Base-by-base conservation (phyloP, 2,113 vertebrate species). In the Dicaeum eximium region DNA sequence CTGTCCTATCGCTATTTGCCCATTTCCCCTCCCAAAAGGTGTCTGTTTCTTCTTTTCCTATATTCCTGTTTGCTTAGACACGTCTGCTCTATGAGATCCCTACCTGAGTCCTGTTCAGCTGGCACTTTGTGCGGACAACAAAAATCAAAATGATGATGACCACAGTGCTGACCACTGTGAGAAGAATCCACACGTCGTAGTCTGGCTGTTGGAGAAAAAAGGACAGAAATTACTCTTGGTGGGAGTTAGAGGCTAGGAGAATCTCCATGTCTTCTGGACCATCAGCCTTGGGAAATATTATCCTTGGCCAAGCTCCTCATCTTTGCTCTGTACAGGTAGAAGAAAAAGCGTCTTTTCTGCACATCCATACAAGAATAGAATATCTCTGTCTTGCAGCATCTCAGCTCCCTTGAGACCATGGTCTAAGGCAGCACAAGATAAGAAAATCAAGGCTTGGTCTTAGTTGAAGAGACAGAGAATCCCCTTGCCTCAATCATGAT, bases 121-220 rank as follows among this genome's bases (percentile, higher is more conserved):
- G 98, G 97, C 99, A 99, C 96, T 98, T 98, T 57, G 98, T 98
- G 60, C 98, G 98, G 80, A 98, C 97, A 44, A 98, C 98, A 78
- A 99, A 98, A 92, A 99, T 98, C 37, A 99, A 65, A 87, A 99
- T 95, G 86, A 99, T 98, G 94, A 98, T 98, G 6, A 99, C 95
- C 74, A 99, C 98, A 6, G 98, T 99, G 86, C 99, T 97, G 92
- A 99, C 98, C 67, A 99, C 98, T 0, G 99, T 99, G 96, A 99
- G 98, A 85, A 99, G 98, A 94, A 99, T 99, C 86, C 99, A 99
- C 69, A 99, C 98, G 1, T 99, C 99, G 6, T 99, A 99, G 95
- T 99, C 98, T 80, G 98, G 98, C 99, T 99, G 97, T 47, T 58
- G 91, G 74, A 80, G 31, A 83, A 84, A 96, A 93, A 40, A 89